Conservation (phyloP, 2,888 invertebrate species). For the Glyphotaelius pellucidus region DNA sequence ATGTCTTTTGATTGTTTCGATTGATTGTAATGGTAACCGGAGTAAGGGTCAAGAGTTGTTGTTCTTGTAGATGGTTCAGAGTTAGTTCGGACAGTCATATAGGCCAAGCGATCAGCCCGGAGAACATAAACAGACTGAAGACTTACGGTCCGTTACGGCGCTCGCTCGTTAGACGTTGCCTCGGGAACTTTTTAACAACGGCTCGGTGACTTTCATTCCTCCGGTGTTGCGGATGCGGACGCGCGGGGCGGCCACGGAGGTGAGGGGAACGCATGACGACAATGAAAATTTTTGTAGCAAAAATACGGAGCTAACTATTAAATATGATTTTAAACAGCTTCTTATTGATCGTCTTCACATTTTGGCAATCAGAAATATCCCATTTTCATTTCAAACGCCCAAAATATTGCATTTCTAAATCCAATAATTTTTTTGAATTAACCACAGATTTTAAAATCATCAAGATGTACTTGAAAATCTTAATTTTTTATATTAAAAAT, state of each 20-base stretch:
- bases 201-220: slow-evolving; percentile 62
- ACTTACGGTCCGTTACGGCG: slow-evolving; percentile 50
- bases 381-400: neutral
- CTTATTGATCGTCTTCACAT: neutral
- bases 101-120: slow-evolving; percentile 64
- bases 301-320: slow-evolving; percentile 28
- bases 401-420: neutral
- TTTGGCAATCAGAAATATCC: neutral
- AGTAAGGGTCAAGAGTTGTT: slow-evolving; percentile 18
- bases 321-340: slow-evolving; percentile 2
- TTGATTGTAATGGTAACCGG: neutral
- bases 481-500: neutral
- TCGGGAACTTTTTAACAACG: slow-evolving; percentile 64
- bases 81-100: slow-evolving; percentile 41
- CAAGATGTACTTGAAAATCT: neutral
- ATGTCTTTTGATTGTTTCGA: neutral
- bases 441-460: neutral
- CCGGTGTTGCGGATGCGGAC: neutral
- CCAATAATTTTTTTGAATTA: neutral
- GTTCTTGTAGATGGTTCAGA: slow-evolving; percentile 2
- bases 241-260: slow-evolving; percentile 10
- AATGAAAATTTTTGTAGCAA: slow-evolving; percentile 21
- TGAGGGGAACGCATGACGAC: slow-evolving; percentile 10
- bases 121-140: slow-evolving; percentile 65
- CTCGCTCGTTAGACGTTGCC: slow-evolving; percentile 61